A percentile compares a stretch with the other conserved stretches of the same genome.
Conservation (phyloP, 2,888 invertebrate species). For the Nymphalis polychloros region DNA sequence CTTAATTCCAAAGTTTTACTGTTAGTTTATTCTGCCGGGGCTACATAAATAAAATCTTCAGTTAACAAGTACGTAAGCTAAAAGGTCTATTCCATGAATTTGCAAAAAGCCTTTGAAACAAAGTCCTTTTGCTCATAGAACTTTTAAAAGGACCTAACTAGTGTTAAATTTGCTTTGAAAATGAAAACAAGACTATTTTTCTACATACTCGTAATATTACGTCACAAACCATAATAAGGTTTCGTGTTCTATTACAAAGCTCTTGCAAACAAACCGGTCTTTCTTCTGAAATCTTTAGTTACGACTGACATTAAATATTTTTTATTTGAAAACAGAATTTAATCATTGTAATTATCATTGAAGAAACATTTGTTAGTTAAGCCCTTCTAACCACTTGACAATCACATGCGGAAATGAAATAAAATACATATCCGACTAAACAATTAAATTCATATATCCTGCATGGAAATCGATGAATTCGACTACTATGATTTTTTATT, state of each 20-base stretch:
- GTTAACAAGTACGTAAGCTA: slow-evolving; percentile 8
- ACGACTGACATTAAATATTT: too few relatives aligned
- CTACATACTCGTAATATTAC: not conserved
- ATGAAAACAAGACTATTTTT: slow-evolving; percentile 4
- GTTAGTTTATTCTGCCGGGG: not conserved
- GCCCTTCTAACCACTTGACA: too few relatives aligned
- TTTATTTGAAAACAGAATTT: too few relatives aligned
- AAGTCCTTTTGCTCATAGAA: not conserved
- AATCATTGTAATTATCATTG: too few relatives aligned
- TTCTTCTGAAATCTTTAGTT: too few relatives aligned
- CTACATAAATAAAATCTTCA: slow-evolving; percentile 7
- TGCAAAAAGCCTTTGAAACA: slow-evolving; percentile 9
- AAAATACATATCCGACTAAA: too few relatives aligned
- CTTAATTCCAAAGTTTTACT: slow-evolving; percentile 1
- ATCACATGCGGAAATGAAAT: too few relatives aligned
- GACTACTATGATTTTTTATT: too few relatives aligned
- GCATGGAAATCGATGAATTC: too few relatives aligned
- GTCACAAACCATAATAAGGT: slow-evolving; percentile 1
- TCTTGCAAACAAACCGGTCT: not conserved
- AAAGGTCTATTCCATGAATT: slow-evolving; percentile 3
- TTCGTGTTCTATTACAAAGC: slow-evolving; percentile 3
- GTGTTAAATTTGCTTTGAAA: slow-evolving; percentile 5
- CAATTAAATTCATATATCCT: too few relatives aligned
- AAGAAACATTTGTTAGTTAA: too few relatives aligned
- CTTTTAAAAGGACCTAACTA: not conserved